Conservation (phyloP, 2,113 vertebrate species). For the Balaenoptera acutorostrata region DNA sequence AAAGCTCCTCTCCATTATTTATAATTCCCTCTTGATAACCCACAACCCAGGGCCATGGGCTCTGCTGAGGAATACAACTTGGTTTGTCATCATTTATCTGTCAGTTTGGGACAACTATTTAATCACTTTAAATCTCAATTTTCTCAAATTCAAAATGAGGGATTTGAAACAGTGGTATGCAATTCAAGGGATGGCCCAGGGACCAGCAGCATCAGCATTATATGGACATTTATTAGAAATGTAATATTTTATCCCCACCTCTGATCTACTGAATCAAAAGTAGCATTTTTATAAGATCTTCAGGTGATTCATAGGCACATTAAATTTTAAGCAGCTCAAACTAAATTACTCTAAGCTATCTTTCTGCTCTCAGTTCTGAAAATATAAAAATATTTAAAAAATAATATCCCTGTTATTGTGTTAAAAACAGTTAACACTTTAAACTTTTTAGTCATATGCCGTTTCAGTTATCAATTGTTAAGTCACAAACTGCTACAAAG, state of each 20-base stretch:
- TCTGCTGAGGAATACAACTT: not conserved
- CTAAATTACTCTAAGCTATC: conserved; percentile 13
- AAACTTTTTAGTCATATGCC: not conserved
- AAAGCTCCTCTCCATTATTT: not conserved
- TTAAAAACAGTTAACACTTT: not conserved
- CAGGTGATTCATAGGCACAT: not conserved
- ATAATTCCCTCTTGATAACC: not conserved
- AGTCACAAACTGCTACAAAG: not conserved
- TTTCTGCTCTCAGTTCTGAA: not conserved
- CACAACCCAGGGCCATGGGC: not conserved
- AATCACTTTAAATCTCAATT: not conserved
- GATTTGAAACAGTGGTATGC: not conserved
- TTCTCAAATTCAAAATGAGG: not conserved
- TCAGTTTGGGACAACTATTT: not conserved
- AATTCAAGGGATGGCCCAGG: not conserved
- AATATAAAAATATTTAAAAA: not conserved
- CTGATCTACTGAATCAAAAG: conserved; percentile 15
- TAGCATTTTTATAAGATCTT: conserved; percentile 5
- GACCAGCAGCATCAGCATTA: not conserved
- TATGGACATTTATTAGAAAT: not conserved
- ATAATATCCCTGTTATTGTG: not conserved
- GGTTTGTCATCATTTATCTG: not conserved
- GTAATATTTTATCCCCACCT: not conserved
- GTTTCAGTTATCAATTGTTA: not conserved
- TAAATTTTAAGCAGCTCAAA: conserved; percentile 46